phyloP scores from a whole-genome alignment of 2,113 vertebrate species.

The Galbula dea region DNA sequence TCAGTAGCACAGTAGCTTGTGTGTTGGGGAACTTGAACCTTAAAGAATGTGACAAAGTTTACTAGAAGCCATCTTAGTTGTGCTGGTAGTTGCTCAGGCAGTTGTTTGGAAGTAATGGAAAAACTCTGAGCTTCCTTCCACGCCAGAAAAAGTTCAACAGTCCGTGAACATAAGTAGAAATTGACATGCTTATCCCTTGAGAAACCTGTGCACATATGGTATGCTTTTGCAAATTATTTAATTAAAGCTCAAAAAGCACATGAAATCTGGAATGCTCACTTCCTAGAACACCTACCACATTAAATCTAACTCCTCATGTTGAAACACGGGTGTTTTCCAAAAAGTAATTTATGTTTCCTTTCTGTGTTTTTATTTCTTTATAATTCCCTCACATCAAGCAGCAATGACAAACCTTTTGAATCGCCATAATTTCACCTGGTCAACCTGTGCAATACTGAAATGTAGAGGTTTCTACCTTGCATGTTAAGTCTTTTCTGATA shows the following conservation, averaged over 20 bases:
- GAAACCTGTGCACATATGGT: conserved; percentile 8
- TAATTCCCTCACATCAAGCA: background rate
- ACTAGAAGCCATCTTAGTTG: background rate
- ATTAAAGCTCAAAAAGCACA: conserved; percentile 33
- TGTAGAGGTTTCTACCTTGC: background rate
- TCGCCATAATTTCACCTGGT: background rate
- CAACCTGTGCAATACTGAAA: background rate
- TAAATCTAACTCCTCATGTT: background rate
- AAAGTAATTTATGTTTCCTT: background rate
- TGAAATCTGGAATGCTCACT: conserved; percentile 32
- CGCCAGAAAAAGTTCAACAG: background rate
- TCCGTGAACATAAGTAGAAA: background rate
- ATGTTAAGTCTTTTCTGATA: background rate
- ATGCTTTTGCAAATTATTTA: conserved; percentile 42
- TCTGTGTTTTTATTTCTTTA: background rate
- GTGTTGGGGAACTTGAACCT: background rate
- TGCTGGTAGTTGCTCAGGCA: background rate
- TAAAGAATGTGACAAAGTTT: background rate
- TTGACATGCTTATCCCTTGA: conserved; percentile 2
- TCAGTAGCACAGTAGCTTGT: background rate
- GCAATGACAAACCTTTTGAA: background rate
- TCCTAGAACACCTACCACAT: background rate
- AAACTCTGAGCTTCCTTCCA: background rate
- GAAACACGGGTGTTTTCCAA: background rate
- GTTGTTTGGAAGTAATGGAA: conserved; percentile 22